A percentile compares a stretch with the other conserved stretches of the same genome.
Evolutionary conservation across 2,888 invertebrate genomes (phyloP).

Genomic region (Leucoma salicis): DNA sequence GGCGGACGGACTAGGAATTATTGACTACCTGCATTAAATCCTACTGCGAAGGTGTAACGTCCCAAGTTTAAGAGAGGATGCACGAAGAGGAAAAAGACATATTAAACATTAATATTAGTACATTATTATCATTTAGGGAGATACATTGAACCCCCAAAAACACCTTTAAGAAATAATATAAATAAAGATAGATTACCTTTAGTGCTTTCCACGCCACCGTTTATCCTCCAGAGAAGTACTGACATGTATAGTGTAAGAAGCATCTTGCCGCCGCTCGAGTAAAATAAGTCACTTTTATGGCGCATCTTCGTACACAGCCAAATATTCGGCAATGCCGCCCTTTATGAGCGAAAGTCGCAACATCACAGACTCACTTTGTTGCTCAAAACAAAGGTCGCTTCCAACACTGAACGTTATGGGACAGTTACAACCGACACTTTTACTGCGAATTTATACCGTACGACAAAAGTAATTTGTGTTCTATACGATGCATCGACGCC

Average conservation of each 20-base stretch:
- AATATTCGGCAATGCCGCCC: slow-evolving; percentile 62
- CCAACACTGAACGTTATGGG: slow-evolving; percentile 43
- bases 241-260: slow-evolving; percentile 63
- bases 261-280: slow-evolving; percentile 62
- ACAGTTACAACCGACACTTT: slow-evolving; percentile 41
- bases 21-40: too few species aligned
- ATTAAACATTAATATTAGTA: too few species aligned
- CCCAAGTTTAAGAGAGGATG: too few species aligned
- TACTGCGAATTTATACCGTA: slow-evolving; percentile 38
- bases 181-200: slow-evolving; percentile 74
- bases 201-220: slow-evolving; percentile 71
- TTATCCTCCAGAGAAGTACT: slow-evolving; percentile 71
- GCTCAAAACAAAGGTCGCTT: slow-evolving; percentile 45
- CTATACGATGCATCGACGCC: slow-evolving; percentile 41
- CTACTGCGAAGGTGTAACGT: too few species aligned
- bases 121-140: too few species aligned
- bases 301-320: slow-evolving; percentile 60
- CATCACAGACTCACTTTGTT: slow-evolving; percentile 67
- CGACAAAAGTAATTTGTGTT: slow-evolving; percentile 35
- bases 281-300: slow-evolving; percentile 63
- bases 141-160: too few species aligned
- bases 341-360: slow-evolving; percentile 56
- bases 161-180: too few species aligned
- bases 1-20: too few species aligned
- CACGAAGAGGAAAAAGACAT: too few species aligned